Evolutionary conservation across 2,113 vertebrate genomes (phyloP), one percentile per base, ranked within the genome.

Genomic region (Corythoichthys intestinalis): DNA sequence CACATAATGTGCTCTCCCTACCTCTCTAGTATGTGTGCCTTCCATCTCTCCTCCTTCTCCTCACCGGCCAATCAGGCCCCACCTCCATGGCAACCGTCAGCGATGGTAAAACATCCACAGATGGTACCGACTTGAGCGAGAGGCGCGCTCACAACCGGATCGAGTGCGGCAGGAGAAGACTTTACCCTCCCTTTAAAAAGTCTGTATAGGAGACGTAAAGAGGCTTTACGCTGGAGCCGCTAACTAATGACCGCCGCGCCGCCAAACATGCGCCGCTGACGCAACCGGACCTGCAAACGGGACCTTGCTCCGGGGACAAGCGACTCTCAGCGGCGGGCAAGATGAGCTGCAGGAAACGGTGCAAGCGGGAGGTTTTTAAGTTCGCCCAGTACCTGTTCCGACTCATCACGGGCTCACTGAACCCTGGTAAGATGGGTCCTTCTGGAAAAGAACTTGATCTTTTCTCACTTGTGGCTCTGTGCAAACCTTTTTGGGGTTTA

Each of bases 341-440:
- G 83, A 96, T 96, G 95, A 98, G 95, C 93, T 98, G 97, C 91
- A 93, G 96, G 84, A 99, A 94, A 86, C 91, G 95, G 69, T 99
- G 96, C 93, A 99, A 97, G 90, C 92, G 95, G 66, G 95, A 98
- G 89, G 93, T 98, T 77, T 70, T 98, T 90, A 98, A 95, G 93
- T 97, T 96, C 85, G 96, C 96, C 78, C 96, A 96, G 90, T 98
- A 99, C 85, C 91, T 99, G 78, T 95, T 95, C 90, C 93, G 97
- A 82, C 89, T 97, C 52, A 89, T 98, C 92, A 98, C 97, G 28
- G 97, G 97, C 67, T 94, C 95, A 20, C 96, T 99, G 52, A 92
- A 94, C 89, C 86, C 94, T 92, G 96, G 96, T 98, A 98, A 96
- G 86, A 79, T 9, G 52, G 34, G 12, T 53, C n/a, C 17, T 5